These are phyloP conservation scores for Colistium nudipinnis DNA, from an alignment of 2,113 vertebrate genomes.

Conservation along the genomic window DNA sequence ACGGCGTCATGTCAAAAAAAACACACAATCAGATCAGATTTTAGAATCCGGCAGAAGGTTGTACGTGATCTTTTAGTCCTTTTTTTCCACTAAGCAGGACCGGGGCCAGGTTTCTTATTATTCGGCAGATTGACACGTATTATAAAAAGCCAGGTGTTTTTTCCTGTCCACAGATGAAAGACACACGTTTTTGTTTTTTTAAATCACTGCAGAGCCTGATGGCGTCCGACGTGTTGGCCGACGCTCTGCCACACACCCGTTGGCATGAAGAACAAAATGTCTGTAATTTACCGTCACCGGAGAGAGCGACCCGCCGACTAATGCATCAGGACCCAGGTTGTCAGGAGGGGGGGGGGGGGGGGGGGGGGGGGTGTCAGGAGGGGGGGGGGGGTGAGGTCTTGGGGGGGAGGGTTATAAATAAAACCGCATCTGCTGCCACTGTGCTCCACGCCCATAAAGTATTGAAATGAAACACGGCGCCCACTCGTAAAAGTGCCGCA, in stretches of 20 bases:
- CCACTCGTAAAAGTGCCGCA: slow-evolving; percentile 44
- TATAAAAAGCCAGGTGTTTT: no score
- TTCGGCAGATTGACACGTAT: no score
- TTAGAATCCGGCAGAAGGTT: background rate
- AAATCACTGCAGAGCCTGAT: no score
- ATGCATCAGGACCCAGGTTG: slow-evolving; percentile 29
- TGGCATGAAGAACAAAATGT: slow-evolving; percentile 22
- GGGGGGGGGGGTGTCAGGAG: no score
- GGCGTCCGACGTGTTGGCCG: no score
- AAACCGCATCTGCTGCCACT: slow-evolving; percentile 35
- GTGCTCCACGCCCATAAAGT: slow-evolving; percentile 41
- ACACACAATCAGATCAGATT: slow-evolving; percentile 22
- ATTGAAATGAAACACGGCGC: slow-evolving; percentile 51
- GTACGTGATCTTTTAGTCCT: no score
- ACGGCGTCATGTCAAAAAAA: background rate
- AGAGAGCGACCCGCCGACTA: slow-evolving; percentile 40
- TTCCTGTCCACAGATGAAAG: no score
- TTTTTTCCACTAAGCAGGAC: no score
- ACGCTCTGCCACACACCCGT: no score
- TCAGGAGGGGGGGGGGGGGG: no score
- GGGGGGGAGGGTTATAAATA: slow-evolving; percentile 56
- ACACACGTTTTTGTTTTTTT: no score
- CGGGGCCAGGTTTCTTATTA: slow-evolving; percentile 21
- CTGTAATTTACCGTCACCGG: slow-evolving; percentile 36
- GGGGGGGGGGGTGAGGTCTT: no score